phyloP scores from a whole-genome alignment of 2,113 vertebrate species.

The Rhea americana region DNA sequence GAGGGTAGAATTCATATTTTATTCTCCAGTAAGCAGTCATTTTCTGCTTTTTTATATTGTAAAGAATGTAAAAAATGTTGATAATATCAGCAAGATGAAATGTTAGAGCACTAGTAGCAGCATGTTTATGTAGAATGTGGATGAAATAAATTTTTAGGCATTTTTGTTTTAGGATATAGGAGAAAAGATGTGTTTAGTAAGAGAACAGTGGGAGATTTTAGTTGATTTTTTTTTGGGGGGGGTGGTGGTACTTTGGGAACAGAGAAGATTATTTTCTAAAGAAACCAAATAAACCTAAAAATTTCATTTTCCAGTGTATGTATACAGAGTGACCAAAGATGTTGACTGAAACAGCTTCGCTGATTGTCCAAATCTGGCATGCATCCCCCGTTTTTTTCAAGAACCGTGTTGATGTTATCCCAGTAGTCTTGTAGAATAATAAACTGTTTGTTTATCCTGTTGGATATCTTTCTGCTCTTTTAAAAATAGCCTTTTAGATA shows the following conservation, averaged over 20 bases:
- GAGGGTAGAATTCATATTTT: neutral
- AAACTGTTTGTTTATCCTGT: neutral
- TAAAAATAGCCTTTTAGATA: neutral
- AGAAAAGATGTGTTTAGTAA: neutral
- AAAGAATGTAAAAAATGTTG: neutral
- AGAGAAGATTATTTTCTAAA: neutral
- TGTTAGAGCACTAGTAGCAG: neutral
- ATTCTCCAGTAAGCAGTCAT: neutral
- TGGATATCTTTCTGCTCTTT: neutral
- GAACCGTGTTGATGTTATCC: neutral
- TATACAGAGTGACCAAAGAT: neutral
- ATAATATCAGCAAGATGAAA: neutral
- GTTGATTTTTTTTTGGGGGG: neutral
- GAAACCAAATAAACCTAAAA: conserved; percentile 15
- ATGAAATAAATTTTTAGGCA: neutral
- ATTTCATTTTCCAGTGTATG: neutral
- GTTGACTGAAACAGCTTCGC: conserved; percentile 4
- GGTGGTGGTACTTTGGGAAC: neutral
- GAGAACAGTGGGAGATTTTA: neutral
- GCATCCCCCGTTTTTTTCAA: neutral
- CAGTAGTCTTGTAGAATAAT: neutral
- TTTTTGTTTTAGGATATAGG: neutral
- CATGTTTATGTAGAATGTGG: neutral
- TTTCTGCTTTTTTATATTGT: neutral
- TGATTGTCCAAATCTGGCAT: neutral